Conservation (phyloP, 2,113 vertebrate genomes). For the Vicugna pacos region DNA sequence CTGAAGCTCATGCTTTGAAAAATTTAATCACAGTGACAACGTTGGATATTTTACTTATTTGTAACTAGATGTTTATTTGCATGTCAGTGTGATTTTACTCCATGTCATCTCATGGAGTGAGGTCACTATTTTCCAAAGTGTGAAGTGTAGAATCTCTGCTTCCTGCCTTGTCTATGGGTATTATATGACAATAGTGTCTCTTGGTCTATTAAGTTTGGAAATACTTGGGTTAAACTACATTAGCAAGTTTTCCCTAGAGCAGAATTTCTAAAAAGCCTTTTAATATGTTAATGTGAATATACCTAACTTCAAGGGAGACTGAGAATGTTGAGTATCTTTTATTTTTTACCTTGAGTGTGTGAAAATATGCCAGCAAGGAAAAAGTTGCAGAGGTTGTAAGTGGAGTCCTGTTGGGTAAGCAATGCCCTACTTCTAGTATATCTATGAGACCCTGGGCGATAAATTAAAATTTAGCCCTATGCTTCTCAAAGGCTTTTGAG, state of each 20-base stretch:
- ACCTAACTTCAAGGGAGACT: background rate
- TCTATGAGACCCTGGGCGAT: background rate
- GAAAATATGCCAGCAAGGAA: background rate
- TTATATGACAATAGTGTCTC: background rate
- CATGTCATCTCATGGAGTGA: background rate
- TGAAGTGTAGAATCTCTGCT: background rate
- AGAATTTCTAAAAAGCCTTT: slow-evolving; percentile 12
- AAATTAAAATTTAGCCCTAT: background rate
- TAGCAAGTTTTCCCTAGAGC: background rate
- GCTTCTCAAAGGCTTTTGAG: background rate
- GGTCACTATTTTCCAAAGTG: background rate
- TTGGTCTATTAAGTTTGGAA: background rate
- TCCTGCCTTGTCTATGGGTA: background rate
- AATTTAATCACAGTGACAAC: background rate
- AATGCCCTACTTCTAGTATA: background rate
- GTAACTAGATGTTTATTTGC: background rate
- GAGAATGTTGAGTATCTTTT: background rate
- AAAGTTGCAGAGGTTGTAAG: background rate
- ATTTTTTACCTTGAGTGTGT: background rate
- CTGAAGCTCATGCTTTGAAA: background rate
- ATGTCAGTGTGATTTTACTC: background rate
- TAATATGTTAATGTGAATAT: slow-evolving; percentile 15
- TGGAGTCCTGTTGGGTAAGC: background rate
- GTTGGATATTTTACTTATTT: background rate
- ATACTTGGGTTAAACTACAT: background rate